Base-by-base conservation (phyloP, 2,888 invertebrate genomes). In the Syritta pipiens region DNA sequence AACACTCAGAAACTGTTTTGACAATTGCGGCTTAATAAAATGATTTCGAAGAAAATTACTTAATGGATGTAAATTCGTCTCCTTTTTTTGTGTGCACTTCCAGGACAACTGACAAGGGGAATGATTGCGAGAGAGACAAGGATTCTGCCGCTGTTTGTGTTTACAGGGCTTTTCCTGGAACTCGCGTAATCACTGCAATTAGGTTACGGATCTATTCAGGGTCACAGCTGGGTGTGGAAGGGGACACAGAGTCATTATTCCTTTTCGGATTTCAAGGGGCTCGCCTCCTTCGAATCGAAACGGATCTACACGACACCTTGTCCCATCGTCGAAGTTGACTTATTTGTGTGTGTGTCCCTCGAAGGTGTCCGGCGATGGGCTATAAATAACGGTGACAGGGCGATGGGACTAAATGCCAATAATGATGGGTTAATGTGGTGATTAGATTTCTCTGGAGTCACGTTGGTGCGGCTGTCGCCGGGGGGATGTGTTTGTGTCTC, bases 11-110 rank as follows among this genome's bases (percentile, higher is more conserved):
- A 22, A 14, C 32, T 65, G 22, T 42, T 46, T 12, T 30, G 35
- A 65, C 35, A 63, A 63, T 55, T 24, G 55, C 48, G 40, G 22
- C 19, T 55, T 37, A 74, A 67, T 67, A 59, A 74, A 74, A 57
- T 44, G 14, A 57, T 32, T 65, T 72, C 55, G 46, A 32, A 9
- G 22, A 24, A 35, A 46, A 60, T 48, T 48, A 19, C 48, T 32
- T 57, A 40, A 51, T 51, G 51, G 7, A 20, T 35, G 30, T 26
- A 14, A 40, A 26, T 44, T 26, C 19, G 0, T 35, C 40, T 26
- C 1, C 3, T 59, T 20, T 22, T n/a, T n/a, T n/a, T n/a, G n/a
- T 14, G 24, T 24, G 12, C 26, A 12, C 28, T n/a, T 32, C 49
- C 30, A 19, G 19, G 30, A 49, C 19, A 17, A n/a, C n/a, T n/a